Evolutionary conservation across 2,113 vertebrate species (phyloP).

Genomic region (Rhodinocichla rosea): DNA sequence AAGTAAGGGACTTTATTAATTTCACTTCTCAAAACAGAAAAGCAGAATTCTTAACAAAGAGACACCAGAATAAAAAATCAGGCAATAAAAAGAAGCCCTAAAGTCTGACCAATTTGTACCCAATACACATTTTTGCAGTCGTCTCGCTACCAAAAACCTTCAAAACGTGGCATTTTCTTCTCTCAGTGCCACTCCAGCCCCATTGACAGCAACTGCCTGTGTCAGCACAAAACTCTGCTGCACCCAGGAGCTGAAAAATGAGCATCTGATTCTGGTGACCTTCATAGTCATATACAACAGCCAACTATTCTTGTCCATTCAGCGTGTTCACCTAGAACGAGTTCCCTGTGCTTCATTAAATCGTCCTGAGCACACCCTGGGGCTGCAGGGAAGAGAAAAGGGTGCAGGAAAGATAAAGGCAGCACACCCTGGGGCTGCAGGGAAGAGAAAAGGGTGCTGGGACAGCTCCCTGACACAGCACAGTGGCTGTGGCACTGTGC

Average conservation of each 20-base stretch:
- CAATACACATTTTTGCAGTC: neutral
- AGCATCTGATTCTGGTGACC: slow-evolving; percentile 7
- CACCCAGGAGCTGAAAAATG: slow-evolving; percentile 33
- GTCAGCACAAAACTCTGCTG: slow-evolving; percentile 26
- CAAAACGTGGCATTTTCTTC: neutral
- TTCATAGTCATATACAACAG: neutral
- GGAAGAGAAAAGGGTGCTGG: neutral
- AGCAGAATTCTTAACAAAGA: neutral
- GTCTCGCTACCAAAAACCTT: neutral
- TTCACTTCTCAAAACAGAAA: neutral
- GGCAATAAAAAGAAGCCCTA: neutral
- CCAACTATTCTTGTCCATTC: neutral
- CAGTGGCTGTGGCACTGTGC: neutral
- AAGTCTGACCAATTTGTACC: neutral
- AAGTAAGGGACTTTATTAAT: neutral
- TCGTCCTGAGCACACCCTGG: neutral
- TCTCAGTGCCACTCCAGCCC: neutral
- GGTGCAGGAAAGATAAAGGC: neutral
- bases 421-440: too few species aligned
- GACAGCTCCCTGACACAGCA: neutral
- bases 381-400: neutral
- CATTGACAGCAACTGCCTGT: neutral
- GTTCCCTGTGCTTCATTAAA: neutral
- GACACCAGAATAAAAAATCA: neutral
- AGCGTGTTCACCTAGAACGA: neutral